A percentile compares a stretch with the other conserved stretches of the same genome.
phyloP scores from a whole-genome alignment of 2,888 invertebrate species.

The Sturmia bella region DNA sequence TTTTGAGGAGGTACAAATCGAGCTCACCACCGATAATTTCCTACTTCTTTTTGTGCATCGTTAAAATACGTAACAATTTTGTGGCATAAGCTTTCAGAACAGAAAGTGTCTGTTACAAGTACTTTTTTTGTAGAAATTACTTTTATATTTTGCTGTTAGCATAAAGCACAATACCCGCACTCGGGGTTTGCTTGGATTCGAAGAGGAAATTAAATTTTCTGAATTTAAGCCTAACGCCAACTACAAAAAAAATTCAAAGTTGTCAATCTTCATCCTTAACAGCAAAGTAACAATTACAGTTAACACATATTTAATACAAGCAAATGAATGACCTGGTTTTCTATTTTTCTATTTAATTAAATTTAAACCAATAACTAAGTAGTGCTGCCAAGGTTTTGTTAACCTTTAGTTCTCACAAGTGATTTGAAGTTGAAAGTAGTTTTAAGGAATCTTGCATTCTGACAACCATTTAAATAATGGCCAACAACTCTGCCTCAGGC shows the following conservation, averaged over 20 bases:
- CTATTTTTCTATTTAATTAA: not conserved
- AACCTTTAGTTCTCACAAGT: slow-evolving; percentile 3
- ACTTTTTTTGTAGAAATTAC: too few relatives aligned
- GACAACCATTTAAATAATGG: slow-evolving; percentile 10
- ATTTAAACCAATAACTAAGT: not conserved
- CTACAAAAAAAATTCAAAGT: not conserved
- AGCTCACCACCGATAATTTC: too few relatives aligned
- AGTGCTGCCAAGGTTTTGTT: not conserved
- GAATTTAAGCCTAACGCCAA: not conserved
- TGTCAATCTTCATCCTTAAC: not conserved
- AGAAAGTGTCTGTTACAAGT: too few relatives aligned
- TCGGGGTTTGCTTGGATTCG: too few relatives aligned
- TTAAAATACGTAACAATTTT: too few relatives aligned
- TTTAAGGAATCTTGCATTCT: not conserved
- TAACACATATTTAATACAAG: not conserved
- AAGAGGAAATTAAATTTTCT: too few relatives aligned
- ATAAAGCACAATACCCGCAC: too few relatives aligned
- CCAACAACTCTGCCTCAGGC: not conserved
- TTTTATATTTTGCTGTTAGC: too few relatives aligned
- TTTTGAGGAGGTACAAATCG: too few relatives aligned
- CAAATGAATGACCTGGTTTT: not conserved
- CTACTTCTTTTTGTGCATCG: too few relatives aligned
- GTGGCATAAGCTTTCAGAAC: too few relatives aligned
- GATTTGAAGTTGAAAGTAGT: not conserved
- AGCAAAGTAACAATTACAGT: not conserved